phyloP scores from a whole-genome alignment of 2,113 vertebrate genomes.

The Pogona vitticeps region DNA sequence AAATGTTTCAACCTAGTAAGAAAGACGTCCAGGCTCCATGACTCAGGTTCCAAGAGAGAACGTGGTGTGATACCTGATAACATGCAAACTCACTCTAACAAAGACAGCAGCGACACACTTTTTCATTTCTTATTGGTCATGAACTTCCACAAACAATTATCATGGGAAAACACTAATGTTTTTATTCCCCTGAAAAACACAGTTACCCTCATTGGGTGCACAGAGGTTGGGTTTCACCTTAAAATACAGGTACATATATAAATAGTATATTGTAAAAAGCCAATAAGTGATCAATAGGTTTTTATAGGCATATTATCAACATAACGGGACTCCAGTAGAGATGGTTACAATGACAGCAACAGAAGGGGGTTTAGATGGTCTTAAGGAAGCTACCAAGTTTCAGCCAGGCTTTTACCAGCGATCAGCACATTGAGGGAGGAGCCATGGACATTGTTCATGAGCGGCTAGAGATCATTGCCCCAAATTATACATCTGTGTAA shows the following conservation, averaged over 20 bases:
- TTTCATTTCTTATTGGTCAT: background rate
- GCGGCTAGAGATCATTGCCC: background rate
- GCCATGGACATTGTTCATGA: background rate
- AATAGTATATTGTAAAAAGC: slow-evolving; percentile 30
- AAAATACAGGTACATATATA: slow-evolving; percentile 31
- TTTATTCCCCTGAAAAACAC: background rate
- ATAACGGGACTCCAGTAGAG: background rate
- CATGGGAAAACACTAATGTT: background rate
- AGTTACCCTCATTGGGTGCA: background rate
- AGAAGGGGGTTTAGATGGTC: background rate
- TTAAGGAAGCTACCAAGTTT: slow-evolving; percentile 51
- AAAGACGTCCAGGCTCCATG: too few relatives aligned
- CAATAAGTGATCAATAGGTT: slow-evolving; percentile 27
- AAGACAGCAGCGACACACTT: background rate
- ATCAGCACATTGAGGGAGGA: background rate
- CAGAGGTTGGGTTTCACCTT: background rate
- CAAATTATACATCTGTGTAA: background rate
- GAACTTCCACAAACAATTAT: fast-evolving
- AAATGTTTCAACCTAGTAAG: too few relatives aligned
- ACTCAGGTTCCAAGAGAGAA: too few relatives aligned
- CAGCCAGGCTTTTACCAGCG: background rate
- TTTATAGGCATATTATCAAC: slow-evolving; percentile 23
- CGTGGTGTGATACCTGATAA: too few relatives aligned
- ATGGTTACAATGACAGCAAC: slow-evolving; percentile 41
- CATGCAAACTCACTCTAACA: background rate